Conservation (phyloP, 2,888 invertebrate genomes). For the Amaurobius ferox region DNA sequence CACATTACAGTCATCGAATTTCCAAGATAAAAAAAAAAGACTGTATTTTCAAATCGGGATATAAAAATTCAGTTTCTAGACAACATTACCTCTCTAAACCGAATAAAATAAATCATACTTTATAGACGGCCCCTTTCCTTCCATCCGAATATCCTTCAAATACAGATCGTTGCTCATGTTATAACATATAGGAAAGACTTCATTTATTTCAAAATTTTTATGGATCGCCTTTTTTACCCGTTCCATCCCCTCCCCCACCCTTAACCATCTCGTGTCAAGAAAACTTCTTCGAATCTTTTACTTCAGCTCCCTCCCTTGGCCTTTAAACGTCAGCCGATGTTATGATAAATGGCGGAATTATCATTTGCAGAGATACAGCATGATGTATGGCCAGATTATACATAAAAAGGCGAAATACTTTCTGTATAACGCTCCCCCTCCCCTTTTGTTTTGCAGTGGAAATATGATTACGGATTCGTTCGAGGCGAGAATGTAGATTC, state of each 20-base stretch:
- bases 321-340: conserved; percentile 66
- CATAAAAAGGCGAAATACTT: conserved; percentile 53
- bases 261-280: conserved; percentile 30
- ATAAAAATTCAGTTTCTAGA: no score
- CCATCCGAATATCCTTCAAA: conserved; percentile 55
- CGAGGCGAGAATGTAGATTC: conserved; percentile 1
- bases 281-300: conserved; percentile 53
- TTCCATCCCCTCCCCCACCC: conserved; percentile 24
- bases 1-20: no score
- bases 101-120: background rate
- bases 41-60: no score
- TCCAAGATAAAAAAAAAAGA: no score
- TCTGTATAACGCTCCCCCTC: conserved; percentile 12
- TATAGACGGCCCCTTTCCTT: conserved; percentile 9
- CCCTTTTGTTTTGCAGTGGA: conserved; percentile 1
- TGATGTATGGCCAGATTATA: conserved; percentile 63
- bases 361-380: conserved; percentile 65
- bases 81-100: background rate
- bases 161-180: conserved; percentile 69
- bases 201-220: conserved; percentile 71
- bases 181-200: conserved; percentile 70
- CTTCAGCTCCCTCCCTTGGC: conserved; percentile 16
- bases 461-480: conserved; percentile 15
- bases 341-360: conserved; percentile 69
- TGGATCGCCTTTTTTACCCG: conserved; percentile 34